These are phyloP conservation scores for Brenthis hecate DNA, from an alignment of 2,888 invertebrate species.

Conservation along the genomic window DNA sequence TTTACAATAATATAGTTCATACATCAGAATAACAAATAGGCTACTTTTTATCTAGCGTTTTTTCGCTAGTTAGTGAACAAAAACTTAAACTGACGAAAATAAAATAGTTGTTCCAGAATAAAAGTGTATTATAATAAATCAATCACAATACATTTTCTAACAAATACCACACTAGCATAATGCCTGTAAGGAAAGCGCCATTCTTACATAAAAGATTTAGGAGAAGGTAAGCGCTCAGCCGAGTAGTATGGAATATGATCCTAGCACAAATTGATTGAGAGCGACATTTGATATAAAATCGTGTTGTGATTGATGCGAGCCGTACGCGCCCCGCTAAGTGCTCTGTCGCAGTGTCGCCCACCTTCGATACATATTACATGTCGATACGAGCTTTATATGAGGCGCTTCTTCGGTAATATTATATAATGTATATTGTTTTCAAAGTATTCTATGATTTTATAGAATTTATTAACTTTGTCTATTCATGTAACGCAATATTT, in stretches of 20 bases:
- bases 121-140: neutral
- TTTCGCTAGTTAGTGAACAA: no score
- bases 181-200: conserved; percentile 24
- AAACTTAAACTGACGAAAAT: no score
- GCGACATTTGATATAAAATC: conserved; percentile 83
- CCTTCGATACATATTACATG: conserved; percentile 36
- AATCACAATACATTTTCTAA: conserved; percentile 27
- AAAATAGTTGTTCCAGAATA: no score
- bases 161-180: conserved; percentile 12
- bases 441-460: no score
- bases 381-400: conserved; percentile 17
- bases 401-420: conserved; percentile 10
- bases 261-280: conserved; percentile 80
- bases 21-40: no score
- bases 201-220: conserved; percentile 41
- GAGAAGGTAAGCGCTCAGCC: conserved; percentile 51
- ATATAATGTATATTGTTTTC: neutral
- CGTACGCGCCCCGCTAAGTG: conserved; percentile 74
- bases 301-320: conserved; percentile 81
- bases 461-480: no score
- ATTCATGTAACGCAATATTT: no score
- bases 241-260: conserved; percentile 74
- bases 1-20: no score
- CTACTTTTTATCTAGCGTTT: no score
- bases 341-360: conserved; percentile 71